Evolutionary conservation across 2,113 vertebrate genomes (phyloP).

Genomic region (Psammodynastes pulverulentus): DNA sequence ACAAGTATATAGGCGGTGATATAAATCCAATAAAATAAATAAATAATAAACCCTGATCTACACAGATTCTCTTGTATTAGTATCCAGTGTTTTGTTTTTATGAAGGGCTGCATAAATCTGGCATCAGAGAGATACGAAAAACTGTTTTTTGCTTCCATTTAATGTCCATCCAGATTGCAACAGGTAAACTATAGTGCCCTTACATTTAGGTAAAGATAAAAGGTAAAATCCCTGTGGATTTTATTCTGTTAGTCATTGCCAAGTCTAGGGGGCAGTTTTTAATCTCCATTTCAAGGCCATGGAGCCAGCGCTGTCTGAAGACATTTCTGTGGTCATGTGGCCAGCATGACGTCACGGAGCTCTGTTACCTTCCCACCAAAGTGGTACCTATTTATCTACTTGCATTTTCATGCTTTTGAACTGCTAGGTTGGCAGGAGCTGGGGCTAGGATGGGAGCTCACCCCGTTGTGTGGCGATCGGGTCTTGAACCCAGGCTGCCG

Average conservation of each 20-base stretch:
- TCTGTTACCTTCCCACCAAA: not conserved
- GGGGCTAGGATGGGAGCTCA: not conserved
- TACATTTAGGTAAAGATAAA: not conserved
- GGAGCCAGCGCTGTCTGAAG: not conserved
- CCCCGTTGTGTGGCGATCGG: not conserved
- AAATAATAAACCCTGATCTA: not conserved
- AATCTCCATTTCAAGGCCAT: not conserved
- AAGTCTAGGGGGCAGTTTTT: not conserved
- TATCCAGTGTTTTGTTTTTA: not conserved
- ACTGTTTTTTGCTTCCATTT: not conserved
- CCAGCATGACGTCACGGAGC: not conserved
- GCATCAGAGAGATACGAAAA: not conserved
- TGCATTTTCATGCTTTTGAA: not conserved
- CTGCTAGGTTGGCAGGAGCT: not conserved
- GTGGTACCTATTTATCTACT: not conserved
- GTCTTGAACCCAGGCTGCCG: fast-evolving
- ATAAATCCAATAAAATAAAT: too few relatives aligned
- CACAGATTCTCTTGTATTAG: not conserved
- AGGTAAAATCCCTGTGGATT: not conserved
- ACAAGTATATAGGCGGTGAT: too few relatives aligned
- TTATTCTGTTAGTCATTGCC: not conserved
- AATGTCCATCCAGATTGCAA: not conserved
- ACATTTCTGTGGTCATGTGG: not conserved
- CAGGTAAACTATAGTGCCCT: not conserved
- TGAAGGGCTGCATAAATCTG: not conserved